Base-by-base conservation (phyloP, 2,113 vertebrate genomes). In the Patagioenas fasciata region DNA sequence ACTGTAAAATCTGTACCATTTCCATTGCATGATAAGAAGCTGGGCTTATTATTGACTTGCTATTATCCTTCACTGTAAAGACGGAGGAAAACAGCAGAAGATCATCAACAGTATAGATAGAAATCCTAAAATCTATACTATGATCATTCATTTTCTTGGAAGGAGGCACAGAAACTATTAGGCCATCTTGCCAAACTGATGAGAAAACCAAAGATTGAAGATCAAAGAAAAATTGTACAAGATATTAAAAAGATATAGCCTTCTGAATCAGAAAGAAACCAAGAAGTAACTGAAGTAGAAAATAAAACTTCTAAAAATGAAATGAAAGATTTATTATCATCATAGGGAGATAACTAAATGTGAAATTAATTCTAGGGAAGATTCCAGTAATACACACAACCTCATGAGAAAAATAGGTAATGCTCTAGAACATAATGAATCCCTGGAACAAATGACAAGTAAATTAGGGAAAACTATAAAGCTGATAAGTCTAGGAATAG, bases 271-370 rank as follows among this genome's bases (percentile, higher is more conserved):
- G 78, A 87, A 91, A 80, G 82, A 88, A 96, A 60, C 36, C 36
- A 90, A 54, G 40, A 93, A 85, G 56, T 83, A 53, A 71, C 53
- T 86, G 74, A 84, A 95, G 47, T 74, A 94, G 75, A 95, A 96
- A 94, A 92, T 34, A 88, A 51, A 92, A 40, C 56, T 85, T 80
- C 28, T 72, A 65, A 78, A 95, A 78, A 67, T 32, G 47, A 64
- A 40, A 53, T n/a, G 7, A 36, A 77, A 80, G 87, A 51, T 8
- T 10, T 78, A 61, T 80, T 73, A 69, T 44, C 31, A 15, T 42
- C 48, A 42, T 15, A 69, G 40, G 25, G 57, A 85, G 10, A 70
- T 73, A 82, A 74, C 51, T 80, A 48, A 91, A 95, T 83, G 32
- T 60, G 28, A 92, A 80, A 88, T 70, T 91, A 80, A 88, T 87